Conservation (phyloP, 2,888 invertebrate species). For the Cephus pygmeus region DNA sequence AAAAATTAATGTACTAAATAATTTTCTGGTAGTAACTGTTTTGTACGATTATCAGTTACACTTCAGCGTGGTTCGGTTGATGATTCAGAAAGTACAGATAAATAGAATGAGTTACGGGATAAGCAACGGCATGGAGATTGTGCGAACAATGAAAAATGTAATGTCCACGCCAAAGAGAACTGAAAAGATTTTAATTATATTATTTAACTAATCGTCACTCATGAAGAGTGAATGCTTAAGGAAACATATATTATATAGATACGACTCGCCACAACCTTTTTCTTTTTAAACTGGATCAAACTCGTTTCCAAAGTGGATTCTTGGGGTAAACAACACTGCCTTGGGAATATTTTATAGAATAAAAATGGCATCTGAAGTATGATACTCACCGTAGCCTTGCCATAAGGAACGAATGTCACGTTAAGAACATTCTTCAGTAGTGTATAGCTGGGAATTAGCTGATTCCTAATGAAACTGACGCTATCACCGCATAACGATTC, state of each 20-base stretch:
- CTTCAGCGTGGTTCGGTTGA: not conserved
- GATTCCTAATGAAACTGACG: constrained; percentile 64
- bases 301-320: not conserved
- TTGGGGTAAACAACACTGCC: not conserved
- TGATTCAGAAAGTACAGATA: not conserved
- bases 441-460: constrained; percentile 65
- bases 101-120: not conserved
- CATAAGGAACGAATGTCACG: constrained; percentile 68
- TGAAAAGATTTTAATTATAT: not conserved
- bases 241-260: not conserved
- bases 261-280: not conserved
- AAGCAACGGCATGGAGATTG: not conserved
- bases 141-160: not conserved
- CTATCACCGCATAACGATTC: constrained; percentile 71
- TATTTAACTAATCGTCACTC: not conserved
- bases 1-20: not conserved
- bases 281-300: not conserved
- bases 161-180: not conserved
- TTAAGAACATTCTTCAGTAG: constrained; percentile 56
- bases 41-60: not conserved
- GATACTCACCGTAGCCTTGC: constrained; percentile 61
- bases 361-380: not conserved
- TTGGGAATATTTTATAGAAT: not conserved
- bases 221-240: not conserved
- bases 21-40: not conserved